Conservation (phyloP, 1,140 invertebrate species). For the Drosophila jambulina region DNA sequence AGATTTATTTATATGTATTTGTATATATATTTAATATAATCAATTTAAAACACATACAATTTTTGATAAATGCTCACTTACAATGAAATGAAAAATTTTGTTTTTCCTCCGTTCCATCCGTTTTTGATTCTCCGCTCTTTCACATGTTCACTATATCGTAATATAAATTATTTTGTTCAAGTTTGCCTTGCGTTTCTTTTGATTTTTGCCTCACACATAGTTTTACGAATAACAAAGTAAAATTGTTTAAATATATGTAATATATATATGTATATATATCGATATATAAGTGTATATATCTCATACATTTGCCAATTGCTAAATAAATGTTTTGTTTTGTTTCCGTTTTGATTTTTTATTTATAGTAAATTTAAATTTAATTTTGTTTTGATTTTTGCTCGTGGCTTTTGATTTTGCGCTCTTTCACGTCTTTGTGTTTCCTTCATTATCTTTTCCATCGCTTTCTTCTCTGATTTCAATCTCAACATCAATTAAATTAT, state of each 20-base stretch:
- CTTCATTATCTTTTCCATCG: slow-evolving; percentile 25
- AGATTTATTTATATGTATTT: slow-evolving; percentile 72
- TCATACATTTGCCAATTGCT: slow-evolving; percentile 49
- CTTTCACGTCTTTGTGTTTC: slow-evolving; percentile 51
- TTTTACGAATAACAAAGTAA: slow-evolving; percentile 63
- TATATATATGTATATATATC: slow-evolving; percentile 63
- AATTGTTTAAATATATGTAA: slow-evolving; percentile 67
- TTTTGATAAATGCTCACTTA: slow-evolving; percentile 84
- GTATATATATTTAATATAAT: slow-evolving; percentile 83
- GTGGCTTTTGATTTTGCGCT: slow-evolving; percentile 57
- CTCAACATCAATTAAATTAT: slow-evolving; percentile 62
- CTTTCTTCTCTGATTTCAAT: slow-evolving; percentile 12
- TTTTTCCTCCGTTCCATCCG: slow-evolving; percentile 7
- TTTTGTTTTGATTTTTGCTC: slow-evolving; percentile 71
- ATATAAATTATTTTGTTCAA: slow-evolving; percentile 52
- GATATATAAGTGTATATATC: slow-evolving; percentile 61
- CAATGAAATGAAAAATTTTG: slow-evolving; percentile 74
- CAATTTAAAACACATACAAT: slow-evolving; percentile 83
- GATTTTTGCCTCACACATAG: slow-evolving; percentile 49
- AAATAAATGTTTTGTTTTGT: slow-evolving; percentile 46
- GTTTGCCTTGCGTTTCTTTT: slow-evolving; percentile 35
- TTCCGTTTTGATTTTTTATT: slow-evolving; percentile 33
- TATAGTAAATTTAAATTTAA: slow-evolving; percentile 47
- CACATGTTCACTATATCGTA: slow-evolving; percentile 55
- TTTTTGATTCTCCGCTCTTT: slow-evolving; percentile 65